Base-by-base conservation (phyloP, 2,113 vertebrate genomes). In the Eudyptes chrysolophus region DNA sequence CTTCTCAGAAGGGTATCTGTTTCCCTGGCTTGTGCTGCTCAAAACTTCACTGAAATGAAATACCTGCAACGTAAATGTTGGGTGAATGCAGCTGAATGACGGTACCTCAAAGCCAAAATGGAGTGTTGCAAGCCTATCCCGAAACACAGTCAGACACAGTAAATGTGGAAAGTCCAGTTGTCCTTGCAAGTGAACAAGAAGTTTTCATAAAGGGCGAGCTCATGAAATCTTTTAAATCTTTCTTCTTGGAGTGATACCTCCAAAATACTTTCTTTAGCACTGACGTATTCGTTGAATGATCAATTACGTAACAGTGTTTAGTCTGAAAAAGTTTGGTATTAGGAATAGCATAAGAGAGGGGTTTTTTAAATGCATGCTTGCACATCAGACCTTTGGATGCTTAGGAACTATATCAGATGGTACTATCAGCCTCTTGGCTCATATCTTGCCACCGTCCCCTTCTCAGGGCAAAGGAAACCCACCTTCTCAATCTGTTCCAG, bases 31-130 rank as follows among this genome's bases (percentile, higher is more conserved):
- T 2, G 57, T 34, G 27, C 15, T 89, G 21, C 71, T 80, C 69
- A 88, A 55, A 86, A 92, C 65, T 42, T 95, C 96, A 80, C 84
- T 81, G 65, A 97, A 97, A 70, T 98, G 98, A 91, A 98, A 97
- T 34, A 98, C 97, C 98, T 98, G 90, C n/a, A 79, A 92, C 46
- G 51, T 55, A 81, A 88, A 87, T 36, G 20, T 60, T n/a, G 44
- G 30, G 21, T 76, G 42, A 88, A 78, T 34, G 34, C 44, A 84
- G 18, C 10, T 68, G 51, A 30, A 29, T 27, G 52, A 17, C 0
- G 0, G 18, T 36, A 62, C 46, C 66, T 66, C 78, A 90, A 57
- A 86, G 36, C 29, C 62, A 60, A 68, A 76, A 68, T 6, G 26
- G 18, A 5, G 7, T 29, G 9, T 72, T 72, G 25, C 72, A 84